A percentile compares a stretch with the other conserved stretches of the same genome.
phyloP scores from a whole-genome alignment of 2,797 vertebrate species.

The Podarcis siculus region DNA sequence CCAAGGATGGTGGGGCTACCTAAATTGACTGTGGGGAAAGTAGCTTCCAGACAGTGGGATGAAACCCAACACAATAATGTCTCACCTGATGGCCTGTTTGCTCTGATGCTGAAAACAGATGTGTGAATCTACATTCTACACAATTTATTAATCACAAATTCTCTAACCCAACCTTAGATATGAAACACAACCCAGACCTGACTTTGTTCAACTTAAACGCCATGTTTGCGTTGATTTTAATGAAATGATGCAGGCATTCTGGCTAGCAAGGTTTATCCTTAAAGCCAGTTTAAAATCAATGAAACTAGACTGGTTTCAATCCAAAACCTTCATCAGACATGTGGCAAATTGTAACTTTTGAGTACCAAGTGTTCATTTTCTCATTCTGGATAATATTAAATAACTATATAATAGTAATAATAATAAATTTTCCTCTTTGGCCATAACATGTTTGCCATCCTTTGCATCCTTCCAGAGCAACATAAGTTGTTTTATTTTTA shows the following conservation, averaged over 20 bases:
- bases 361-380: background rate
- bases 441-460: conserved; percentile 10
- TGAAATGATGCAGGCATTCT: background rate
- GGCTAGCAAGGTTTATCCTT: background rate
- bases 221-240: background rate
- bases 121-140: background rate
- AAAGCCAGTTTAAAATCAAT: background rate
- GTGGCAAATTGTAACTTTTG: background rate
- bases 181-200: background rate
- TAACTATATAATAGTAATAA: too few relatives aligned
- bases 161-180: background rate
- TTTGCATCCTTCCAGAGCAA: background rate
- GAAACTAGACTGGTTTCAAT: background rate
- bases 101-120: background rate
- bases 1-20: background rate
- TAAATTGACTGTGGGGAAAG: background rate
- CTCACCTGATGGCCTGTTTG: background rate
- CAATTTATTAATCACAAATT: background rate
- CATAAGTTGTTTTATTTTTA: background rate
- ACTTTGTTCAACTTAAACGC: background rate
- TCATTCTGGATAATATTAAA: background rate
- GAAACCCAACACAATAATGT: background rate
- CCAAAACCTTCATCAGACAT: background rate
- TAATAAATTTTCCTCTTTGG: background rate
- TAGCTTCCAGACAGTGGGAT: background rate